Conservation (phyloP, 1,140 invertebrate genomes). For the Portunus trituberculatus region DNA sequence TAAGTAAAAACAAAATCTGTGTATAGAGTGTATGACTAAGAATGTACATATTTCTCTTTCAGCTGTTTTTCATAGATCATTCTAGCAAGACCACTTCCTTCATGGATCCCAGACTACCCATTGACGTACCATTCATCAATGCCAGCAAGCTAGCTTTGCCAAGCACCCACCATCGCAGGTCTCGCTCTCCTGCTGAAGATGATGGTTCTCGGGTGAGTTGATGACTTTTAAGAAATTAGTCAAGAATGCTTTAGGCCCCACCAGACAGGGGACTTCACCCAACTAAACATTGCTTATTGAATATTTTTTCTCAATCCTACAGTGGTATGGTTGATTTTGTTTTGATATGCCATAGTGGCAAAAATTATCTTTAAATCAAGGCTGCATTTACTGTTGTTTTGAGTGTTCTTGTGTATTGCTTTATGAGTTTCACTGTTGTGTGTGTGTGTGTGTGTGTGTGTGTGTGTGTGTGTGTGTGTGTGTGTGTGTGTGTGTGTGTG, state of each 20-base stretch:
- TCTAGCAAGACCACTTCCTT: conserved; percentile 95
- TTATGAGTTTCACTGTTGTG: too few species aligned
- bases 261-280: not conserved
- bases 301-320: too few species aligned
- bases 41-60: conserved; percentile 60
- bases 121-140: conserved; percentile 83
- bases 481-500: too few species aligned
- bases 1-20: too few species aligned
- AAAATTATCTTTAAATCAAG: too few species aligned
- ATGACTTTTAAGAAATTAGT: not conserved
- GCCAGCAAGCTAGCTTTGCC: conserved; percentile 75
- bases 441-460: too few species aligned
- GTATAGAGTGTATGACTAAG: not conserved
- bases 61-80: conserved; percentile 98
- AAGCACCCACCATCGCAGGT: conserved; percentile 60
- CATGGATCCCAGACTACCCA: conserved; percentile 96
- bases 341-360: too few species aligned
- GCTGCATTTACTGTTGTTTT: too few species aligned
- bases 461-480: too few species aligned
- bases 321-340: too few species aligned
- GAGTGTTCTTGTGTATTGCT: too few species aligned
- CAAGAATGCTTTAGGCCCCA: not conserved
- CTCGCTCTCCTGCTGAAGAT: conserved; percentile 63
- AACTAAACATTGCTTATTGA: too few species aligned
- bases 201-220: conserved; percentile 62